Evolutionary conservation across 2,888 invertebrate species (phyloP).

Genomic region (Embidobia sp.): DNA sequence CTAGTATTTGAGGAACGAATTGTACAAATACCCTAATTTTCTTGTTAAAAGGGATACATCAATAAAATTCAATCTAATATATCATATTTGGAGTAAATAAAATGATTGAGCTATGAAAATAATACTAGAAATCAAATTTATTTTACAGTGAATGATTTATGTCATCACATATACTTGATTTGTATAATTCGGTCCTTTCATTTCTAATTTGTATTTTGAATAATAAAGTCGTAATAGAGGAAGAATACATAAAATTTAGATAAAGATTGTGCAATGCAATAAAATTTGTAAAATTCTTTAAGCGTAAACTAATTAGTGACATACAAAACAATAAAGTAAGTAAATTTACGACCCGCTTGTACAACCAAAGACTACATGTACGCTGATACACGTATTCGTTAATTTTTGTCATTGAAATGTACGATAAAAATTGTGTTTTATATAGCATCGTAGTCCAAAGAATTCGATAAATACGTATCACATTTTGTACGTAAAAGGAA

Average conservation of each 20-base stretch:
- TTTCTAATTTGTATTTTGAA: too few species aligned
- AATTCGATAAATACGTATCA: slow-evolving; percentile 32
- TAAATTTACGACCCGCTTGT: slow-evolving; percentile 28
- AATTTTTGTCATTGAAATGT: slow-evolving; percentile 30
- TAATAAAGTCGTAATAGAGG: too few species aligned
- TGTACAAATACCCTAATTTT: slow-evolving; percentile 5
- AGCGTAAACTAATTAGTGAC: slow-evolving; percentile 9
- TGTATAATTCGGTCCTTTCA: slow-evolving; percentile 21
- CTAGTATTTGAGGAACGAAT: slow-evolving; percentile 12
- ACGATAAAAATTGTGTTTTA: slow-evolving; percentile 38
- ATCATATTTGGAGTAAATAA: too few species aligned
- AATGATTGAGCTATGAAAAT: too few species aligned
- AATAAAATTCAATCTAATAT: too few species aligned
- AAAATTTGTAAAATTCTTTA: slow-evolving; percentile 25
- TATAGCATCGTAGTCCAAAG: slow-evolving; percentile 33
- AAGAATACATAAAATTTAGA: too few species aligned
- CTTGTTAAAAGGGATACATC: too few species aligned
- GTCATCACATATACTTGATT: too few species aligned
- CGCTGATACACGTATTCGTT: slow-evolving; percentile 13
- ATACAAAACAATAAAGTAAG: slow-evolving; percentile 3
- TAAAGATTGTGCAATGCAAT: slow-evolving; percentile 49
- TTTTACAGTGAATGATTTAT: too few species aligned
- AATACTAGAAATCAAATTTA: too few species aligned
- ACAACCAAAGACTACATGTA: slow-evolving; percentile 46
- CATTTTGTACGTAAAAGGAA: slow-evolving; percentile 25